These are phyloP conservation scores for Scaptomyza montana DNA, from an alignment of 1,140 invertebrate genomes.

Conservation along the genomic window DNA sequence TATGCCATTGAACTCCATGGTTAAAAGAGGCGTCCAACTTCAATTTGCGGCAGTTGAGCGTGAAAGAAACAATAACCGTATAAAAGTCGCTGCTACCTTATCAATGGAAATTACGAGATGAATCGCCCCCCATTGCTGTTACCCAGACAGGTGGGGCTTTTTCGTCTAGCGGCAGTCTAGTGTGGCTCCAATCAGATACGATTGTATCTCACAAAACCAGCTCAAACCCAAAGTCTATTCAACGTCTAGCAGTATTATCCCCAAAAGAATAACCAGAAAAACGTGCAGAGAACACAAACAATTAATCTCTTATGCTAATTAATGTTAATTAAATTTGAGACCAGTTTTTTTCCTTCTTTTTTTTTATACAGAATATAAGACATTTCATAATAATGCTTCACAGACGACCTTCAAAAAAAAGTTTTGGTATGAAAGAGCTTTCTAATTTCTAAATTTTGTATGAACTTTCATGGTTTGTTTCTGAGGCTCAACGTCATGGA, in stretches of 20 bases:
- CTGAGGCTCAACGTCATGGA: constrained; percentile 44
- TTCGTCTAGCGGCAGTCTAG: constrained; percentile 61
- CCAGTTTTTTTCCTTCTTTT: constrained; percentile 32
- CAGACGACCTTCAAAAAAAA: constrained; percentile 5
- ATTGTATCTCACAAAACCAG: constrained; percentile 29
- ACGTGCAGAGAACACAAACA: constrained; percentile 43
- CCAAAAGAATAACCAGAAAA: constrained; percentile 53
- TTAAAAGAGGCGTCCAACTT: constrained; percentile 17
- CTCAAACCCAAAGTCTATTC: background rate
- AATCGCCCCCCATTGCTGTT: background rate
- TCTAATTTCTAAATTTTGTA: background rate
- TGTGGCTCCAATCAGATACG: constrained; percentile 10
- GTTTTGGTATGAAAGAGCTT: background rate
- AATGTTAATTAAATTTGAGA: constrained; percentile 20
- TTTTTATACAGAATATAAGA: background rate
- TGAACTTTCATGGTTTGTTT: background rate
- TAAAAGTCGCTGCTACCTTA: constrained; percentile 1
- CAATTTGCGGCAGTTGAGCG: constrained; percentile 45
- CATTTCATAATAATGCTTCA: background rate
- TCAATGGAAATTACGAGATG: constrained; percentile 7
- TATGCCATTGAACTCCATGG: constrained; percentile 36
- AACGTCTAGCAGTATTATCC: constrained; percentile 29
- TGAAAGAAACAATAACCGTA: background rate
- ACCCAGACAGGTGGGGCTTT: background rate
- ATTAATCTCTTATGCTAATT: constrained; percentile 24